A percentile compares a stretch with the other conserved stretches of the same genome.
Conservation (phyloP, 2,888 invertebrate genomes). For the Thecophora atra region DNA sequence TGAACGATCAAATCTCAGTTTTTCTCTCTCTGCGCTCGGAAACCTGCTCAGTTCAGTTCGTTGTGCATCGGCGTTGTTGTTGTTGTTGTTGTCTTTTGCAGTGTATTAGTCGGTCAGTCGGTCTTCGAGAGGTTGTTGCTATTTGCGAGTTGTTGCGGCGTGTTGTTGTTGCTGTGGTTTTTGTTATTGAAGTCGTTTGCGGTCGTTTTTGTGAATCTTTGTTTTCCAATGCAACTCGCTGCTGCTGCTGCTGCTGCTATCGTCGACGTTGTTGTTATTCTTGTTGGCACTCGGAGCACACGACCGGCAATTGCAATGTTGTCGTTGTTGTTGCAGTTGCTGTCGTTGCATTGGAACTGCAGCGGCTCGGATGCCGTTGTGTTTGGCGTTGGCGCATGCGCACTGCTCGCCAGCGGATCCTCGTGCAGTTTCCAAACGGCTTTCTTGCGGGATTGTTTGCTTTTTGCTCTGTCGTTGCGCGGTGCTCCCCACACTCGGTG, state of each 20-base stretch:
- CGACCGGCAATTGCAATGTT: constrained; percentile 54
- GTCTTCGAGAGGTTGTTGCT: constrained; percentile 67
- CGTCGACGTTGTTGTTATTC: constrained; percentile 9
- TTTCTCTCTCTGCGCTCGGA: constrained; percentile 40
- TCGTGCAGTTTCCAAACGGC: constrained; percentile 67
- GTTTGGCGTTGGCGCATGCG: constrained; percentile 45
- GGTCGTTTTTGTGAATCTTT: constrained; percentile 43
- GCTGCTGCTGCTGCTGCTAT: constrained; percentile 18
- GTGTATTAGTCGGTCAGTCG: constrained; percentile 68
- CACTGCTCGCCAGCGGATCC: constrained; percentile 57
- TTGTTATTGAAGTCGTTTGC: constrained; percentile 42
- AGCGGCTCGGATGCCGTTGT: constrained; percentile 40
- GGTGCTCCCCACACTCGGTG: constrained; percentile 38
- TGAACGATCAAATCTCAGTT: background rate
- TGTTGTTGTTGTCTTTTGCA: constrained; percentile 53
- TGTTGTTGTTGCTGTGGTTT: constrained; percentile 39
- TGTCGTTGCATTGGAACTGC: constrained; percentile 37
- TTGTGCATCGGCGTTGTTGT: constrained; percentile 32
- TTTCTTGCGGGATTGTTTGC: constrained; percentile 66
- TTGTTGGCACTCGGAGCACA: constrained; percentile 31
- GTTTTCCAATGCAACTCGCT: constrained; percentile 45
- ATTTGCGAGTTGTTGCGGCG: constrained; percentile 53
- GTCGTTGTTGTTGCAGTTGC: constrained; percentile 31
- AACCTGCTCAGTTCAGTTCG: constrained; percentile 38
- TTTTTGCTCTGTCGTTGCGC: constrained; percentile 57